A percentile compares a stretch with the other conserved stretches of the same genome.
phyloP scores from a whole-genome alignment of 2,888 invertebrate genomes.

The Callinectes sapidus region DNA sequence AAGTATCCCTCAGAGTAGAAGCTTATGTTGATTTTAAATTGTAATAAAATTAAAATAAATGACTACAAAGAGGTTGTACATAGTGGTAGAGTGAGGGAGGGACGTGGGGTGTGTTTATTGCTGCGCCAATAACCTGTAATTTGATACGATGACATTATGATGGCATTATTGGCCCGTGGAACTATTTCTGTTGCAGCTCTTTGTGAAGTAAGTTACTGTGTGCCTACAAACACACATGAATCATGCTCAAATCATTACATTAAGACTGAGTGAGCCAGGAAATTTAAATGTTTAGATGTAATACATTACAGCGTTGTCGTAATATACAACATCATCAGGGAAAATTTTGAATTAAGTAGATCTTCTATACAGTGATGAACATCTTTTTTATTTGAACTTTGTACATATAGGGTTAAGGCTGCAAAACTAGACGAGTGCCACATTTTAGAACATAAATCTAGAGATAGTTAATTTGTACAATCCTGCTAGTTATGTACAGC shows the following conservation, averaged over 20 bases:
- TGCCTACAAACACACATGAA: slow-evolving; percentile 70
- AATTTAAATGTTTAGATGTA: slow-evolving; percentile 69
- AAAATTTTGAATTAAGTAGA: slow-evolving; percentile 71
- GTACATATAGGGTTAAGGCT: slow-evolving; percentile 73
- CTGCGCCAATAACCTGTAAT: slow-evolving; percentile 64
- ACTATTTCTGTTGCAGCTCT: slow-evolving; percentile 69
- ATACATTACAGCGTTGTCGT: slow-evolving; percentile 68
- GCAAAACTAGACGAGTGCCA: slow-evolving; percentile 72
- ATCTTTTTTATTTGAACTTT: slow-evolving; percentile 72
- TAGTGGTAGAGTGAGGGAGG: slow-evolving; percentile 45
- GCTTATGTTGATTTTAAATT: not conserved
- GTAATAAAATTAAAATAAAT: not conserved
- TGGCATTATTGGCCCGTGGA: slow-evolving; percentile 69
- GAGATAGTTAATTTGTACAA: slow-evolving; percentile 69
- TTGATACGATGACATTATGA: slow-evolving; percentile 61
- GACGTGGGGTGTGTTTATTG: slow-evolving; percentile 59
- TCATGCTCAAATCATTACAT: slow-evolving; percentile 69
- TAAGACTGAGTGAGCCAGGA: slow-evolving; percentile 71
- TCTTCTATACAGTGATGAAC: slow-evolving; percentile 70
- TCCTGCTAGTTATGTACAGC: slow-evolving; percentile 70
- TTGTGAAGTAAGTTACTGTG: slow-evolving; percentile 69
- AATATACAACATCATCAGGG: slow-evolving; percentile 71
- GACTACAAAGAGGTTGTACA: slow-evolving; percentile 7
- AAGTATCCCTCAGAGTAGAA: slow-evolving; percentile 11
- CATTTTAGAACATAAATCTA: slow-evolving; percentile 71